Percentiles rank a stretch among this genome's conserved stretches.
These are phyloP conservation scores for Scrobipalpa costella DNA, from an alignment of 2,888 invertebrate genomes.

Conservation along the genomic window DNA sequence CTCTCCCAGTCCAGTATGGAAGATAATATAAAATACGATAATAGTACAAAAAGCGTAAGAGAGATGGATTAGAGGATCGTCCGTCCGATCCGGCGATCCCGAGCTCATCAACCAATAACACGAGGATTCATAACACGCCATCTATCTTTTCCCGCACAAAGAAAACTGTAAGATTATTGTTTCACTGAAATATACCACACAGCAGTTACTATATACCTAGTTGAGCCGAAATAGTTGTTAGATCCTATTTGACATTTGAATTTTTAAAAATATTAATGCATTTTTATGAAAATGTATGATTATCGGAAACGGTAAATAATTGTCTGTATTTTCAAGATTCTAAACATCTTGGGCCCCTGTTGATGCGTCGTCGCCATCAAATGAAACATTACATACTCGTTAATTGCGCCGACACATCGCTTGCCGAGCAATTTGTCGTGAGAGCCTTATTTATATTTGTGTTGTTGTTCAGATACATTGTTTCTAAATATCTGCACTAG, in stretches of 20 bases:
- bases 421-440: neutral
- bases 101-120: neutral
- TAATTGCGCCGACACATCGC: neutral
- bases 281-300: too few relatives aligned
- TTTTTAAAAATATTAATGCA: too few relatives aligned
- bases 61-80: neutral
- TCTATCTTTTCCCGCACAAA: neutral
- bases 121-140: neutral
- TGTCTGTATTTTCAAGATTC: too few relatives aligned
- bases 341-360: too few relatives aligned
- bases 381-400: neutral
- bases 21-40: neutral
- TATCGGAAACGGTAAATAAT: too few relatives aligned
- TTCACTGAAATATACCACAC: neutral
- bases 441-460: neutral
- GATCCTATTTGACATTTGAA: too few relatives aligned
- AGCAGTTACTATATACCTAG: too few relatives aligned
- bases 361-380: neutral
- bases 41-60: neutral
- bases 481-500: too few relatives aligned
- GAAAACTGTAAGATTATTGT: neutral
- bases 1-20: too few relatives aligned
- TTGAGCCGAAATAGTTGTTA: too few relatives aligned
- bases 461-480: too few relatives aligned
- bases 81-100: neutral